A percentile compares a stretch with the other conserved stretches of the same genome.
Evolutionary conservation across 2,888 invertebrate genomes (phyloP).

Genomic region (Bugulina stolonifera): DNA sequence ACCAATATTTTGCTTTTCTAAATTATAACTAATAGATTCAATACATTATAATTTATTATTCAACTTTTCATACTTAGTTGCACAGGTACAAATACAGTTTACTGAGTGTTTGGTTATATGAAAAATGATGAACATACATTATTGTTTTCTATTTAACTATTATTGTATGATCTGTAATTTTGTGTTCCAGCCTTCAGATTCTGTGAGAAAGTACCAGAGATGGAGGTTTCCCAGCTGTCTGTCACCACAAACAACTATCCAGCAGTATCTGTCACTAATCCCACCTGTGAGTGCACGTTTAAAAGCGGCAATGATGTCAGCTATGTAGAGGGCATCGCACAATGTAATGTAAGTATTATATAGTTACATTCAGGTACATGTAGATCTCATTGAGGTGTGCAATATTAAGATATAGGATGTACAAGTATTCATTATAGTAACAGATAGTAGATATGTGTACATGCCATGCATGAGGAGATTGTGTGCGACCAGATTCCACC

Average conservation of each 20-base stretch:
- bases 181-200: background rate
- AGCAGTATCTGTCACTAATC: background rate
- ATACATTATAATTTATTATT: no score
- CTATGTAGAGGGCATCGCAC: background rate
- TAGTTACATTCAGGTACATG: background rate
- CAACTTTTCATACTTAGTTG: no score
- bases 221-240: background rate
- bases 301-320: background rate
- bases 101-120: no score
- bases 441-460: background rate
- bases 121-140: no score
- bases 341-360: background rate
- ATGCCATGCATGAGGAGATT: background rate
- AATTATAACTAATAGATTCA: no score
- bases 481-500: background rate
- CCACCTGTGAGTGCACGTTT: background rate
- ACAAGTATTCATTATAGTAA: no score
- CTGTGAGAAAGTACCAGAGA: background rate
- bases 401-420: no score
- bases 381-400: no score
- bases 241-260: conserved; percentile 6
- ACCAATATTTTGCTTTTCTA: no score
- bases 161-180: no score
- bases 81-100: no score
- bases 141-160: no score